Base-by-base conservation (phyloP, 2,888 invertebrate genomes). In the Tanytarsus gracilentus region DNA sequence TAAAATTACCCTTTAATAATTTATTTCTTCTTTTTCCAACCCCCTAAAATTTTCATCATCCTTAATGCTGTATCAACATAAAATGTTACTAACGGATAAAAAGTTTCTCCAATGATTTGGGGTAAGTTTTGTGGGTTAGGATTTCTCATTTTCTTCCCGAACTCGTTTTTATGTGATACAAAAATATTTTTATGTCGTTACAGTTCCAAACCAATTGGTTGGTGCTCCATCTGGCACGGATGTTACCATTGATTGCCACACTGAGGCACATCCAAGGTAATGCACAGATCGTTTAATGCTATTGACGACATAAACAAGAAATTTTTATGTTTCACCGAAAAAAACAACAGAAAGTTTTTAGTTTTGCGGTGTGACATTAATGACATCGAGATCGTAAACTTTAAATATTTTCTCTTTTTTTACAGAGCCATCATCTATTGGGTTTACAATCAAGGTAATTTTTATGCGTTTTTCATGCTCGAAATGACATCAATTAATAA, bases 41-140 rank as follows among this genome's bases (percentile, higher is more conserved):
- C 33, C 26, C 8, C 50, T 9, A 50, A 23, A 16, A 30, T n/a
- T 36, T 14, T 33, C 16, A 30, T 60, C 29, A 21, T 14, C 49
- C 18, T 26, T 27, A 14, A 30, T 26, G 23, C 21, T 21, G 11
- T 39, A 3, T 4, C 11, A 11, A 16, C 40, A 25, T 11, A 36
- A 39, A 16, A 18, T 26, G 16, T 16, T 29, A 9, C 14, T 40
- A n/a, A 9, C 14, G 40, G 40, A 7, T 21, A 76, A 77, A 23
- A 77, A 93, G 93, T 93, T 77, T 87, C 89, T 0, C 93, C 93
- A 55, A 90, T 92, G 88, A 91, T 93, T 71, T 92, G 89, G 87
- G 91, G 55, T 55, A 33, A 55, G 53, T 36, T 14, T n/a, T n/a
- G n/a, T n/a, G n/a, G 25, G 21, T 40, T 21, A 44, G 11, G 21